phyloP scores from a whole-genome alignment of 2,797 vertebrate species.

The Melanogrammus aeglefinus region DNA sequence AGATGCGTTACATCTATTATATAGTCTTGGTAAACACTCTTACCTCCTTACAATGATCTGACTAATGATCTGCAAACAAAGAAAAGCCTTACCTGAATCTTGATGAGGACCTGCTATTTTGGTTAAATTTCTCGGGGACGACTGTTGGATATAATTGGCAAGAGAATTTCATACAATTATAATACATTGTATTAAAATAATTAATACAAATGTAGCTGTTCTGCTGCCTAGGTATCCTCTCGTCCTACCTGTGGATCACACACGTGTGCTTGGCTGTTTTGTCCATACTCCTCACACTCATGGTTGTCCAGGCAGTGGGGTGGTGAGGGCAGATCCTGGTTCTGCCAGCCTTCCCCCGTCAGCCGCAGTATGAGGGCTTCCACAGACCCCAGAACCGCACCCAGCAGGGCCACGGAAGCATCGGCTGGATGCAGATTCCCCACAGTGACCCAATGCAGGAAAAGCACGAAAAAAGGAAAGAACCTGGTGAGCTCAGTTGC shows the following conservation, averaged over 20 bases:
- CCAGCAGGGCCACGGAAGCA: slow-evolving; percentile 57
- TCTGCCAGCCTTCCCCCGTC: slow-evolving; percentile 61
- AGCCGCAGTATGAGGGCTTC: slow-evolving; percentile 65
- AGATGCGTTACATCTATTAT: slow-evolving; percentile 12
- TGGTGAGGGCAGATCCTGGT: slow-evolving; percentile 45
- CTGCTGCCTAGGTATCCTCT: neutral
- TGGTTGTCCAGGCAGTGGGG: slow-evolving; percentile 42
- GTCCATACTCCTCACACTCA: slow-evolving; percentile 36
- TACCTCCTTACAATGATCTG: neutral
- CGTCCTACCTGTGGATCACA: slow-evolving; percentile 47
- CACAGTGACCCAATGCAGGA: neutral
- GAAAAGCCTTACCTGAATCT: slow-evolving; percentile 51
- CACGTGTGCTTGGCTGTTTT: slow-evolving; percentile 37
- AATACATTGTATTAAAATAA: neutral
- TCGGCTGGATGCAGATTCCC: slow-evolving; percentile 46
- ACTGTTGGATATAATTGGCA: slow-evolving; percentile 29
- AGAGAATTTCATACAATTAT: neutral
- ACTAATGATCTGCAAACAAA: neutral
- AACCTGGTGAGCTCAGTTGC: neutral
- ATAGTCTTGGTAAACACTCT: neutral
- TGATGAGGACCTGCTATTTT: slow-evolving; percentile 47
- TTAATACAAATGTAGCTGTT: neutral
- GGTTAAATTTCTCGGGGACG: slow-evolving; percentile 50
- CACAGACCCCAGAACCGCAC: slow-evolving; percentile 64
- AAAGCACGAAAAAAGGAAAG: neutral